Percentiles rank a stretch among this genome's conserved stretches.
These are phyloP conservation scores for Drosophila sulfurigaster DNA, from an alignment of 1,140 invertebrate genomes.

Conservation along the genomic window DNA sequence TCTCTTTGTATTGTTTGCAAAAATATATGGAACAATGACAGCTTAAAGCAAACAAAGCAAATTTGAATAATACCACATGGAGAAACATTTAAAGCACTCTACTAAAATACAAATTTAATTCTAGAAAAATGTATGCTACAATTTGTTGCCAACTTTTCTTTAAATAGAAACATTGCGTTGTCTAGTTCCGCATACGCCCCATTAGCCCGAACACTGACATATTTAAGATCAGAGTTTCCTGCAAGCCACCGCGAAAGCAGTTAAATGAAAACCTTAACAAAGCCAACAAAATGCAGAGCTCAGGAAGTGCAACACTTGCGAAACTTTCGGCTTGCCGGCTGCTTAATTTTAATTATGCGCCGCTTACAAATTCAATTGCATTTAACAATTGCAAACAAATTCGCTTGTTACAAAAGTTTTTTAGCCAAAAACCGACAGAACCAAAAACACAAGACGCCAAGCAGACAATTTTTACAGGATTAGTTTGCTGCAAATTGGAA, in stretches of 20 bases:
- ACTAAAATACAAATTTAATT: background rate
- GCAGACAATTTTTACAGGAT: constrained; percentile 69
- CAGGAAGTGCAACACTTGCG: constrained; percentile 70
- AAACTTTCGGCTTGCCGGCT: constrained; percentile 69
- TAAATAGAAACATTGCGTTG: background rate
- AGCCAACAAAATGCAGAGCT: constrained; percentile 20
- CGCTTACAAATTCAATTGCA: constrained; percentile 81
- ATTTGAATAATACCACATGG: background rate
- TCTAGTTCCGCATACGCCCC: constrained; percentile 4
- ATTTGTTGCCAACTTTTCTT: background rate
- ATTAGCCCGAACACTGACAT: constrained; percentile 19
- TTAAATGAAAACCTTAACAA: constrained; percentile 50
- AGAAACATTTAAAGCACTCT: background rate
- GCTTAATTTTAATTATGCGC: constrained; percentile 80
- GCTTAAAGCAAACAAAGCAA: background rate
- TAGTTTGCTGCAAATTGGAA: constrained; percentile 71
- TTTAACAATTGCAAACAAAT: constrained; percentile 78
- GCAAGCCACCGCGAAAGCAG: constrained; percentile 24
- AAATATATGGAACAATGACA: background rate
- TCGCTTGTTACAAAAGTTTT: constrained; percentile 59
- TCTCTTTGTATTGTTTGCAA: background rate
- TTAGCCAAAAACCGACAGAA: constrained; percentile 6
- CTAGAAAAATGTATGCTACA: background rate
- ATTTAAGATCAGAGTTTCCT: constrained; percentile 31
- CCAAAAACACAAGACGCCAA: constrained; percentile 34